Evolutionary conservation across 2,888 invertebrate species (phyloP).

Genomic region (Cristatella mucedo): DNA sequence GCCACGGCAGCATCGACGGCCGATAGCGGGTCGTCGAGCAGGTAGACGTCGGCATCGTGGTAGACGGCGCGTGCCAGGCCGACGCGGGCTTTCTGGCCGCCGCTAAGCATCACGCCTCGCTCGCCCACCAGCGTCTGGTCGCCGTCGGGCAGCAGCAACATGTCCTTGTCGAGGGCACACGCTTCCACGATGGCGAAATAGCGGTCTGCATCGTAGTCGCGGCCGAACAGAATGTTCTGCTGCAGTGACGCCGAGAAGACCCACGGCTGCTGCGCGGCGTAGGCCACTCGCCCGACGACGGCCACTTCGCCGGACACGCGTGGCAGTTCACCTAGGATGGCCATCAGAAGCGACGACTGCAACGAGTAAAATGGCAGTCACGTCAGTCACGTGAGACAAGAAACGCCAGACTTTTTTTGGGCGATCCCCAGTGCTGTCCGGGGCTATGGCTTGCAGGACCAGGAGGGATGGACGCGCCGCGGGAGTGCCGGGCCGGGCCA

Average conservation of each 20-base stretch:
- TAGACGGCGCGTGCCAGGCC: constrained; percentile 57
- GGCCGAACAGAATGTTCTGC: constrained; percentile 82
- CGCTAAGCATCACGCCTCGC: constrained; percentile 65
- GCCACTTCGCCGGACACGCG: constrained; percentile 44
- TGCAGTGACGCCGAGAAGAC: constrained; percentile 56
- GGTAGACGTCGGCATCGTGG: no score
- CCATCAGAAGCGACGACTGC: constrained; percentile 38
- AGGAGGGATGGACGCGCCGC: no score
- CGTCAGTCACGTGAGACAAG: no score
- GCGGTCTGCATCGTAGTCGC: constrained; percentile 44
- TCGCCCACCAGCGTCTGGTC: no score
- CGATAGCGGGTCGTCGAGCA: constrained; percentile 79
- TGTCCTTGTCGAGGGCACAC: no score
- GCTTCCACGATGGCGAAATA: constrained; percentile 41
- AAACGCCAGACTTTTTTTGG: no score
- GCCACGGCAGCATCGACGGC: constrained; percentile 83
- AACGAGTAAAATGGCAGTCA: no score
- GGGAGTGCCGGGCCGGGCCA: no score
- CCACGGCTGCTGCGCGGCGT: constrained; percentile 68
- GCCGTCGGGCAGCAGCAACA: constrained; percentile 58
- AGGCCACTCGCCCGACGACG: constrained; percentile 48
- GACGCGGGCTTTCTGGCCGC: constrained; percentile 70
- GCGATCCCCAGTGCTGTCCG: no score
- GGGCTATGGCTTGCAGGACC: no score
- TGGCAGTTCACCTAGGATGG: constrained; percentile 56